phyloP scores from a whole-genome alignment of 2,113 vertebrate species.

The Cyanoramphus novaezelandiae region DNA sequence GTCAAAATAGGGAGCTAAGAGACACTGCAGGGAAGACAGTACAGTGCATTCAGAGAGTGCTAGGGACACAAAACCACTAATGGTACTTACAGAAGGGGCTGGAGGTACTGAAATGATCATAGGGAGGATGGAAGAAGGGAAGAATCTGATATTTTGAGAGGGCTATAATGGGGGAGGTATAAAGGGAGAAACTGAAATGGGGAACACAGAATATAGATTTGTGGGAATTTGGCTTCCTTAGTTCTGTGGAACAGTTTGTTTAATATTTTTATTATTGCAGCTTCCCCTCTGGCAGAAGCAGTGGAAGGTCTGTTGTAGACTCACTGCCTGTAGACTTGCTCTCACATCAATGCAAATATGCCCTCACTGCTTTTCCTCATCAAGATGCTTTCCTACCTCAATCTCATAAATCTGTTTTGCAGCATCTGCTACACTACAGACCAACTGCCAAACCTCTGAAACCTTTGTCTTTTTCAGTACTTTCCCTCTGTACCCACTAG shows the following conservation, averaged over 20 bases:
- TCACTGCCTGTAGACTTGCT: neutral
- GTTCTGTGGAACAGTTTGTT: neutral
- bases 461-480: neutral
- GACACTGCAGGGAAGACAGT: neutral
- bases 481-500: neutral
- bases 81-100: neutral
- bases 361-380: neutral
- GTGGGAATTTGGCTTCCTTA: neutral
- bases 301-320: neutral
- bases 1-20: neutral
- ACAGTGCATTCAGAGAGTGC: neutral
- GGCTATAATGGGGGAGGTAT: neutral
- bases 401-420: neutral
- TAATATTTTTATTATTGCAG: neutral
- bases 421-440: neutral
- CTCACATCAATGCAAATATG: neutral
- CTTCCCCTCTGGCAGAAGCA: neutral
- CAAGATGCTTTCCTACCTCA: neutral
- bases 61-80: neutral
- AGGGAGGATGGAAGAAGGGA: neutral
- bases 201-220: neutral
- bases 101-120: neutral
- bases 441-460: neutral
- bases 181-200: neutral
- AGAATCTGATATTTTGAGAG: neutral